Base-by-base conservation (phyloP, 2,888 invertebrate species). In the Ectropis crepuscularia region DNA sequence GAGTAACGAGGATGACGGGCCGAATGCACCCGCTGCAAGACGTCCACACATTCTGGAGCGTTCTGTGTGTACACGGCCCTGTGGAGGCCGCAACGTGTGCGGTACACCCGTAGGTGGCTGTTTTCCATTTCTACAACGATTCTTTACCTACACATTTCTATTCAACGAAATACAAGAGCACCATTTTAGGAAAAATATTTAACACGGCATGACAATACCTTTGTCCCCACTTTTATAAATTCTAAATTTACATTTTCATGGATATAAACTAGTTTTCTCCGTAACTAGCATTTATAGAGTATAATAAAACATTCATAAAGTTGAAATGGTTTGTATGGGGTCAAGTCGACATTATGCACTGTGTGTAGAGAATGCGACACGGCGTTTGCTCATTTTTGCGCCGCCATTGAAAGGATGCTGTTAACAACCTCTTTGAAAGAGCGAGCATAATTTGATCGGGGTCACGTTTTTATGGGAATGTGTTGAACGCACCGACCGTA, bases 341-440 rank as follows among this genome's bases (percentile, higher is more conserved):
- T 89, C 86, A 88, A 88, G 87, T 87, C 85, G 88, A 89, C 86
- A 87, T 86, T 88, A 88, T 89, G 86, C 88, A 87, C 84, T 87
- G 78, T 81, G 80, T 84, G 80, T 85, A 80, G 73, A 81, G 80
- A 87, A 88, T 87, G 85, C 86, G 89, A 85, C 87, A 85, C 87
- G 83, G 85, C 85, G 84, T 85, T 90, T 92, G 92, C 90, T 92
- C 92, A 90, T 88, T 92, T 92, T 83, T 86, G 84, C 86, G 87
- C 78, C 86, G 77, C 87, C 76, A 88, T 91, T 90, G 84, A 91
- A 87, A 80, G 88, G 90, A 90, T 88, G 90, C 90, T 91, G 92
- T 92, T 92, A 92, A 92, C 92, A 92, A 90, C 89, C 83, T 85
- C 83, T 87, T 83, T 90, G 77, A 92, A 91, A 90, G 88, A 89